These are phyloP conservation scores for Apamea epomidion DNA, from an alignment of 2,888 invertebrate species.

Conservation along the genomic window DNA sequence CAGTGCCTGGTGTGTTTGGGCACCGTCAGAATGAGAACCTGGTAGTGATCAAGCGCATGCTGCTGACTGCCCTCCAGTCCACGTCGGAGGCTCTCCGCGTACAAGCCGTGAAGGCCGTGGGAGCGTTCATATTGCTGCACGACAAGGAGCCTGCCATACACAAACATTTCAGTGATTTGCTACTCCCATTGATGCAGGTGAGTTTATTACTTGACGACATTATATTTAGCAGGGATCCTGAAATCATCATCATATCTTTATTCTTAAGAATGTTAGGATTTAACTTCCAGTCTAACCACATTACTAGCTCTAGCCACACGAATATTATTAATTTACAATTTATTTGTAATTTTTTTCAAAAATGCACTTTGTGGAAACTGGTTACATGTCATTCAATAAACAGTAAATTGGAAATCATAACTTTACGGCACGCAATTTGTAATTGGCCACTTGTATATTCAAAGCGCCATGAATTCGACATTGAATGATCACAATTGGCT, in stretches of 20 bases:
- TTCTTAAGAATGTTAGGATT: neutral
- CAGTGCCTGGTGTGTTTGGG: slow-evolving; percentile 99
- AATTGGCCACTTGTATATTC: slow-evolving; percentile 54
- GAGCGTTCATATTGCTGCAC: slow-evolving; percentile 97
- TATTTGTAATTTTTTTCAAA: neutral
- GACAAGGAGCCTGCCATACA: slow-evolving; percentile 98
- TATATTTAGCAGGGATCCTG: neutral
- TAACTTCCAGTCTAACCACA: neutral
- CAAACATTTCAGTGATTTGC: slow-evolving; percentile 96
- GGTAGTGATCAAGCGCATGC: slow-evolving; percentile 98
- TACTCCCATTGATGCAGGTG: slow-evolving; percentile 94
- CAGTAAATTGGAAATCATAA: slow-evolving; percentile 35
- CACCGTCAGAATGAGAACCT: slow-evolving; percentile 97
- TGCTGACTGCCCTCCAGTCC: slow-evolving; percentile 95
- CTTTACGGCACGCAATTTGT: slow-evolving; percentile 34
- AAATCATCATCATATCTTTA: neutral
- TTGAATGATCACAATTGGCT: slow-evolving; percentile 64
- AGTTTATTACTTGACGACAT: slow-evolving; percentile 47
- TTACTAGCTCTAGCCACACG: neutral
- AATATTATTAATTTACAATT: neutral
- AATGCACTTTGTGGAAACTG: neutral
- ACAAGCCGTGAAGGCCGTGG: slow-evolving; percentile 95
- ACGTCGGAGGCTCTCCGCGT: slow-evolving; percentile 93
- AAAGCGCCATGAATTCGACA: slow-evolving; percentile 62
- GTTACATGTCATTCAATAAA: slow-evolving; percentile 1